phyloP scores from a whole-genome alignment of 1,140 invertebrate species.

The Homalodisca vitripennis region DNA sequence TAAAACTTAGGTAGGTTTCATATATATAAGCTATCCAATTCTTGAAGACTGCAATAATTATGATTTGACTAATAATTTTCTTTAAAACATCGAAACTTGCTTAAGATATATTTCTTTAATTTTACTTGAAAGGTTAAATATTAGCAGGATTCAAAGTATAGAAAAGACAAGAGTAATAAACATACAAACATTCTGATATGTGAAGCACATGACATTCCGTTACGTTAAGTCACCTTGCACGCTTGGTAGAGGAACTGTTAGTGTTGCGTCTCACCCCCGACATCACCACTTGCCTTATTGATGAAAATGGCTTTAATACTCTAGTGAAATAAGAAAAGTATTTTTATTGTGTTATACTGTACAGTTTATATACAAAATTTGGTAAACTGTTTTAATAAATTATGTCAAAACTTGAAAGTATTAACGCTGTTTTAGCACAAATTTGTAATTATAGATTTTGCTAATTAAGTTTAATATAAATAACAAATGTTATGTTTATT shows the following conservation, averaged over 20 bases:
- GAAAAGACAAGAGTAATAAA: background rate
- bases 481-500: slow-evolving; percentile 23
- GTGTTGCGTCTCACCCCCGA: background rate
- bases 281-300: background rate
- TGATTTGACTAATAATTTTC: too few relatives aligned
- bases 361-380: slow-evolving; percentile 9
- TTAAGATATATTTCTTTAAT: too few relatives aligned
- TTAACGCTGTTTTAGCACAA: slow-evolving; percentile 23
- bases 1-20: too few relatives aligned
- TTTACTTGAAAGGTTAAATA: background rate
- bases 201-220: background rate
- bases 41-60: too few relatives aligned
- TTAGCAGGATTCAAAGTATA: background rate
- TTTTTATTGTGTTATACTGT: slow-evolving; percentile 1
- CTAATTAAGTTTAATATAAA: background rate
- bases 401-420: slow-evolving; percentile 11
- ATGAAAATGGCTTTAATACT: background rate
- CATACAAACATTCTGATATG: too few relatives aligned
- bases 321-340: background rate
- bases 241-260: too few relatives aligned
- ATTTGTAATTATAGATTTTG: slow-evolving; percentile 18
- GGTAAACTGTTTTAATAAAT: background rate
- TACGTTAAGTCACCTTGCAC: slow-evolving; percentile 2
- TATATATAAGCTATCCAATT: too few relatives aligned
- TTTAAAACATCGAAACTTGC: too few relatives aligned